Evolutionary conservation across 2,888 invertebrate genomes (phyloP).

Genomic region (Ditula angustiorana): DNA sequence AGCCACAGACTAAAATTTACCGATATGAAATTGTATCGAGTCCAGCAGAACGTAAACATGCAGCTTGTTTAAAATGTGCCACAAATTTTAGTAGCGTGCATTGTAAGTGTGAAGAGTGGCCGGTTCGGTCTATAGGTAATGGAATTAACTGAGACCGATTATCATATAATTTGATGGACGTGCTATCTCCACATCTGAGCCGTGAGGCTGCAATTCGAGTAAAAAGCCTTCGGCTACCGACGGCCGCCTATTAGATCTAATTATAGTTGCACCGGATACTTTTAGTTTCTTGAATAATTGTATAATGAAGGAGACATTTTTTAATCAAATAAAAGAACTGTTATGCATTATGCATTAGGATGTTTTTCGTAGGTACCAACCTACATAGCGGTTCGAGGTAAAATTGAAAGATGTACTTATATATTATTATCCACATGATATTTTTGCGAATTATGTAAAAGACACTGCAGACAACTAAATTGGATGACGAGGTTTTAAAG

Average conservation of each 20-base stretch:
- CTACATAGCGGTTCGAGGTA: slow-evolving; percentile 23
- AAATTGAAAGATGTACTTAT: slow-evolving; percentile 27
- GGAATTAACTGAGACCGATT: slow-evolving; percentile 63
- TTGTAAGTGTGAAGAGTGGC: slow-evolving; percentile 45
- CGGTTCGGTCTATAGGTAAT: slow-evolving; percentile 53
- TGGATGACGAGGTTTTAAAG: not conserved
- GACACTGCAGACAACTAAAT: slow-evolving; percentile 13
- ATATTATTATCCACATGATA: slow-evolving; percentile 15
- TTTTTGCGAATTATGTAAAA: slow-evolving; percentile 29
- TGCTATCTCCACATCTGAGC: slow-evolving; percentile 54
- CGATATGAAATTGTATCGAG: not conserved
- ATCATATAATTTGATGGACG: slow-evolving; percentile 67
- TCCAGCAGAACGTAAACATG: slow-evolving; percentile 4
- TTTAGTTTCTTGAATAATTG: slow-evolving; percentile 39
- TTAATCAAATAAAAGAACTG: slow-evolving; percentile 35
- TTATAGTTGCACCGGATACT: slow-evolving; percentile 56
- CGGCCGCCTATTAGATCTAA: slow-evolving; percentile 58
- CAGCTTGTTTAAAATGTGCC: not conserved
- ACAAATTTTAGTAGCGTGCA: slow-evolving; percentile 29
- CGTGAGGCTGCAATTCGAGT: slow-evolving; percentile 53
- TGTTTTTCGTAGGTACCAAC: slow-evolving; percentile 19
- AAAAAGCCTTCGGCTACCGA: slow-evolving; percentile 55
- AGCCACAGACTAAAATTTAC: slow-evolving; percentile 22
- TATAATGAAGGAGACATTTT: slow-evolving; percentile 39
- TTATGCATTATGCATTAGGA: slow-evolving; percentile 35